Conservation (phyloP, 2,113 vertebrate genomes). For the Festucalex cinctus region DNA sequence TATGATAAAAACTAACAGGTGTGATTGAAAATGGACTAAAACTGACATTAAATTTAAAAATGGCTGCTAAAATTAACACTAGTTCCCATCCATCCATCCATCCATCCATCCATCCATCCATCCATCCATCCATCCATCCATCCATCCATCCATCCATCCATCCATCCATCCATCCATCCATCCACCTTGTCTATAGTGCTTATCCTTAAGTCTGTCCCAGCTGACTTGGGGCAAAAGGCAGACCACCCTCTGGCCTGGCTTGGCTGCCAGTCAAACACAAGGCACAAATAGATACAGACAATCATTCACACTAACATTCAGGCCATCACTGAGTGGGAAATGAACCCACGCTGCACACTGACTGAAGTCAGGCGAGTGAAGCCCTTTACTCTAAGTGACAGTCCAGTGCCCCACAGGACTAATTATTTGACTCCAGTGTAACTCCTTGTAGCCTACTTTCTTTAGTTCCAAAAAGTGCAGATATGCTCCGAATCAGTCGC, state of each 20-base stretch:
- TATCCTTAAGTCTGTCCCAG: background rate
- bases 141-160: too few relatives aligned
- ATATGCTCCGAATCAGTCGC: too few relatives aligned
- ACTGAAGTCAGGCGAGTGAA: background rate
- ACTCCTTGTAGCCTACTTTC: background rate
- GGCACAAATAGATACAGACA: background rate
- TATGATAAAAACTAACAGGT: too few relatives aligned
- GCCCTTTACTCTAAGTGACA: background rate
- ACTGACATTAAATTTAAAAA: too few relatives aligned
- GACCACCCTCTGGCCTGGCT: background rate
- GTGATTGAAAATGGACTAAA: too few relatives aligned
- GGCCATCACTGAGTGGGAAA: background rate
- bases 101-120: too few relatives aligned
- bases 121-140: too few relatives aligned
- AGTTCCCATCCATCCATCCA: too few relatives aligned
- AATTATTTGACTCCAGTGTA: background rate
- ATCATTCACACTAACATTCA: background rate
- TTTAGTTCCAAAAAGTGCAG: background rate
- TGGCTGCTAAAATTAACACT: too few relatives aligned
- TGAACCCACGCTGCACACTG: background rate
- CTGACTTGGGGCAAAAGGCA: background rate
- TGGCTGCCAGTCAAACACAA: background rate
- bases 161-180: background rate
- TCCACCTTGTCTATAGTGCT: background rate
- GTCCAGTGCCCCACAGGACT: background rate